Evolutionary conservation across 1,140 invertebrate species (phyloP), one percentile per base, ranked within the genome.

Genomic region (Scaptodrosophila lebanonensis): DNA sequence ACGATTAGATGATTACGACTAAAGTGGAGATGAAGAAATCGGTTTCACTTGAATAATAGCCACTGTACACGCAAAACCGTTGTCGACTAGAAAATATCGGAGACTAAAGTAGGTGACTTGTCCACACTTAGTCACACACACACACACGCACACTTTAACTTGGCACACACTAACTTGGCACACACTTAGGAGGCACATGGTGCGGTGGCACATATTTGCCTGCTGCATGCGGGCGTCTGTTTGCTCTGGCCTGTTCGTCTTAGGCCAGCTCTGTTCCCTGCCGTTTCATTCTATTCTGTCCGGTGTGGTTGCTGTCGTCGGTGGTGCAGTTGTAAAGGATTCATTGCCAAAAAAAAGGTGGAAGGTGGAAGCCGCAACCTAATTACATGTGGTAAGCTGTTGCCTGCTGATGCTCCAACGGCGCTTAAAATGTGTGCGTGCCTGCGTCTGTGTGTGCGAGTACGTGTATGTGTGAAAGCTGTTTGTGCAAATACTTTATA

Each of bases 311-410:
- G 22, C 22, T 25, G n/a, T n/a, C n/a, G n/a, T n/a, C n/a, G n/a
- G n/a, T n/a, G 8, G 3, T 25, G 22, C 22, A 25, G 4, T 38
- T 38, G 4, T 4, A 72, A 77, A 57, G 66, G 75, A 82, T 75
- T 75, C 75, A 79, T 69, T 72, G 66, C 75, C 75, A 73, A 73
- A 75, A 71, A 47, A 36, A 25, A 57, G 49, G 52, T 49, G n/a
- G 65, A 79, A 79, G 76, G 68, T 67, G 57, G 63, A 60, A 73
- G 51, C 75, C 75, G 44, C 75, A 79, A 79, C 75, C 75, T 79
- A 79, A 79, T 79, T 79, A 79, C 75, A 82, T 73, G 72, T 77
- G 72, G 72, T 71, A 54, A 48, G 56, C 50, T 51, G 58, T 60
- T 38, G 35, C 13, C 15, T 38, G 2, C 15, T 38, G 35, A 16